phyloP scores from a whole-genome alignment of 1,140 invertebrate genomes.

The Nasonia longicornis region DNA sequence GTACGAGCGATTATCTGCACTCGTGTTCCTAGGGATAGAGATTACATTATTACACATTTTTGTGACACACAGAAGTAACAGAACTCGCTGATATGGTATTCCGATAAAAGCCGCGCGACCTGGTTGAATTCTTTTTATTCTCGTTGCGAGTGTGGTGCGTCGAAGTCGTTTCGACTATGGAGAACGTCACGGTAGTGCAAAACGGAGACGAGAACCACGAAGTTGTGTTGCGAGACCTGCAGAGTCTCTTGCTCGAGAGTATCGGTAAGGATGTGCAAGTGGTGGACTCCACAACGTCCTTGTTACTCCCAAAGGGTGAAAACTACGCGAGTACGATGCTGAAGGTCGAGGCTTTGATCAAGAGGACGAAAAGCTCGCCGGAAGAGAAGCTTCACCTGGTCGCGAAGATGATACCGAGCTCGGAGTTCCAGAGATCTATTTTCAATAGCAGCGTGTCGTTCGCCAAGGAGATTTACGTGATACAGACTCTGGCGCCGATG shows the following conservation, averaged over 20 bases:
- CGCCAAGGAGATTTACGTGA: slow-evolving; percentile 30
- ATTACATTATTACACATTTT: no score
- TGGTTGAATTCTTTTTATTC: no score
- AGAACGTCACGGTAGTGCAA: no score
- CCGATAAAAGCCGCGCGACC: no score
- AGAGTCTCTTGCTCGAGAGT: not conserved
- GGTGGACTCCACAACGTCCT: not conserved
- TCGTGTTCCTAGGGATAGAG: no score
- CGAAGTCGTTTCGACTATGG: no score
- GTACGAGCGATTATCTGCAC: no score
- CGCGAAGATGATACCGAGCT: slow-evolving; percentile 8
- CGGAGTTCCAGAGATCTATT: not conserved
- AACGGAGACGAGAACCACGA: no score
- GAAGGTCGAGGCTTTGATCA: not conserved
- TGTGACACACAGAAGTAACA: no score
- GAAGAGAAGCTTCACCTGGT: slow-evolving; percentile 18
- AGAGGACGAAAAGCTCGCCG: not conserved
- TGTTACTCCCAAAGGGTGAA: slow-evolving; percentile 22
- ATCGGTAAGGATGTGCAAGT: not conserved
- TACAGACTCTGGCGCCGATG: not conserved
- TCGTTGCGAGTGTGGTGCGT: no score
- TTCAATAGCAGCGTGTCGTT: not conserved
- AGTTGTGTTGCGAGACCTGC: slow-evolving; percentile 10
- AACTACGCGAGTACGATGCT: slow-evolving; percentile 27
- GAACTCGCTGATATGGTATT: no score